Evolutionary conservation across 92 coral and sea anemone species (phyloP), one percentile per base, ranked within the genome.

Genomic region (Epizoanthus illoricatus): DNA sequence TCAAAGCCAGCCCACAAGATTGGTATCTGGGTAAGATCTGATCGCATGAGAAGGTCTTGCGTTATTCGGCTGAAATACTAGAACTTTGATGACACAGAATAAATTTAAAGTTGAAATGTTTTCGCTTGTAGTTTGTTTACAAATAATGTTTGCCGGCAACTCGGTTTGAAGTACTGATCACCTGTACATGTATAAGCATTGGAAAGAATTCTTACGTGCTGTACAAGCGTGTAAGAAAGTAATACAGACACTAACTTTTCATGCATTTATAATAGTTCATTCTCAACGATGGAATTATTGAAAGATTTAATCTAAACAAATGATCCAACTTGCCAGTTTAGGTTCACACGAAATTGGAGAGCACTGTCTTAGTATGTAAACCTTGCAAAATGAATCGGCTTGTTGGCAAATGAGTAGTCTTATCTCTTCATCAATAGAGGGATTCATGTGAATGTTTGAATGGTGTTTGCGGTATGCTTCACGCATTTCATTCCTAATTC

Each of bases 401-500:
- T 7, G 39, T 60, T 75, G 69, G 43, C 45, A 67, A 61, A 45
- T 5, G 71, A 42, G 24, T 63, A 42, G 41, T 78, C 45, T 78
- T 64, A 63, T 78, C 71, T 43, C 20, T 63, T 19, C 23, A 71
- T 71, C 73, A 68, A 68, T n/a, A 41, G 18, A 39, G 2, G 41
- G 52, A 39, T 68, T 68, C 52, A 33, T 36, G 81, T 65, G n/a
- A 17, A 7, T 75, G 47, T 75, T 15, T 75, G 33, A 60, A 60
- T 75, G 60, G 62, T 43, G 24, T 62, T 58, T 59, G 55, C 15
- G 69, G 54, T 59, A 15, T 5, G 7, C 16, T 43, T 36, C 54
- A 58, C 28, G 66, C 68, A 45, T 28, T n/a, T 33, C 24, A 18
- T 75, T 36, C 67, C 49, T 75, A 75, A 75, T 75, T 45, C 68